Percentiles rank a stretch among this genome's conserved stretches.
These are phyloP conservation scores for Tipula confusa DNA, from an alignment of 2,888 invertebrate genomes.

Conservation along the genomic window DNA sequence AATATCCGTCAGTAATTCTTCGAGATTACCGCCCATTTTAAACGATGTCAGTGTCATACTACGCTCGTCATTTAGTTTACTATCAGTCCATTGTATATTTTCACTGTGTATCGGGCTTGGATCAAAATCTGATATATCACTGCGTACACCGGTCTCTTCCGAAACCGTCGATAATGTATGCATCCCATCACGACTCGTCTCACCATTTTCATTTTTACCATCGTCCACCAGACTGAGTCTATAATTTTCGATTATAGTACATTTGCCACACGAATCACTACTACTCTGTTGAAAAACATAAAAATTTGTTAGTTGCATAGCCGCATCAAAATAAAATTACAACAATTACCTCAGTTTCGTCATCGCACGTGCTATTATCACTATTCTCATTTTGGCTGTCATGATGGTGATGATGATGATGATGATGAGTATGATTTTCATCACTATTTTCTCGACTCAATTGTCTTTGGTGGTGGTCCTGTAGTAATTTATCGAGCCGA, in stretches of 20 bases:
- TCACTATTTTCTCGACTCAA: neutral
- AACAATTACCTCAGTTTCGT: neutral
- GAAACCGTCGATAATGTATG: neutral
- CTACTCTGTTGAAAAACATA: neutral
- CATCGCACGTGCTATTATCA: neutral
- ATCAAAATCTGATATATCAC: neutral
- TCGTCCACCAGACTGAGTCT: neutral
- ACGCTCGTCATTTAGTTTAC: neutral
- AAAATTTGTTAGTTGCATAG: neutral
- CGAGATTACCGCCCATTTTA: slow-evolving; percentile 60
- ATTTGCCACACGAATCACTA: slow-evolving; percentile 15
- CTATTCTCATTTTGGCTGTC: neutral
- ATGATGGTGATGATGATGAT: slow-evolving; percentile 20
- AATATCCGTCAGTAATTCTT: slow-evolving; percentile 64
- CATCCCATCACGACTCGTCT: neutral
- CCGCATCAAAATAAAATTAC: too few relatives aligned
- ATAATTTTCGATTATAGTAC: slow-evolving; percentile 16
- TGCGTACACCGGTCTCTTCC: neutral
- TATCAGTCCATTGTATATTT: slow-evolving; percentile 26
- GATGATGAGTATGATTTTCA: slow-evolving; percentile 27
- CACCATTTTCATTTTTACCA: neutral
- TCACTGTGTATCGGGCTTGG: neutral
- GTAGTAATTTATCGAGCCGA: slow-evolving; percentile 71
- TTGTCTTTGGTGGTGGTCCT: slow-evolving; percentile 48
- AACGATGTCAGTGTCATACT: neutral